Base-by-base conservation (phyloP, 2,888 invertebrate species). In the Parnassius orleans region DNA sequence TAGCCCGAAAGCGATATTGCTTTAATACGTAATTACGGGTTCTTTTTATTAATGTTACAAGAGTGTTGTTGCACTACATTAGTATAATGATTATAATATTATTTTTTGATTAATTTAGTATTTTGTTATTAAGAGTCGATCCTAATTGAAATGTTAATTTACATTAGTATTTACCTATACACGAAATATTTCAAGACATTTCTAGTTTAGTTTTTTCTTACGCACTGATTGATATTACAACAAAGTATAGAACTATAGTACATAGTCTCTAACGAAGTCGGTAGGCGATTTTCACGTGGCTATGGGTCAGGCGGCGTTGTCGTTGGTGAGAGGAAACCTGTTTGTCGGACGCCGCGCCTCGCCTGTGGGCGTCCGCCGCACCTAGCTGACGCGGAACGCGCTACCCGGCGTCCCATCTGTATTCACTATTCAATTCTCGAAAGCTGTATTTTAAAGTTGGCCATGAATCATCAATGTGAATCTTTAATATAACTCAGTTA, bases 271-370 rank as follows among this genome's bases (percentile, higher is more conserved):
- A 50, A 62, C 53, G 15, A 53, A 57, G 53, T 51, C 54, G 55
- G 51, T 60, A 61, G 65, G 65, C 65, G 61, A 68, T 73, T 68
- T 68, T 66, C 66, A 67, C 69, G 69, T 61, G 63, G 69, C 67
- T 64, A 66, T 67, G 71, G 72, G 72, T 72, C 70, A 69, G 65
- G 65, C 68, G 65, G 63, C 61, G 66, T 58, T 51, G 71, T 74
- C 72, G 76, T 75, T 72, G 78, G 89, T 86, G 89, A 90, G 88
- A 83, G 89, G 90, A 77, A 90, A 90, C 90, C 87, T 77, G 90
- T 90, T 90, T 84, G 78, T 75, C 73, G 69, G 72, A 70, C 70
- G 67, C 75, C 68, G 70, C 72, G 72, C 73, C 76, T 72, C 70
- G 47, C 52, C 47, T 50, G 63, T 63, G 63, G 77, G 87, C 83